Percentiles rank a stretch among this genome's conserved stretches.
Conservation (phyloP, 2,888 invertebrate species). For the Nebria brevicollis region DNA sequence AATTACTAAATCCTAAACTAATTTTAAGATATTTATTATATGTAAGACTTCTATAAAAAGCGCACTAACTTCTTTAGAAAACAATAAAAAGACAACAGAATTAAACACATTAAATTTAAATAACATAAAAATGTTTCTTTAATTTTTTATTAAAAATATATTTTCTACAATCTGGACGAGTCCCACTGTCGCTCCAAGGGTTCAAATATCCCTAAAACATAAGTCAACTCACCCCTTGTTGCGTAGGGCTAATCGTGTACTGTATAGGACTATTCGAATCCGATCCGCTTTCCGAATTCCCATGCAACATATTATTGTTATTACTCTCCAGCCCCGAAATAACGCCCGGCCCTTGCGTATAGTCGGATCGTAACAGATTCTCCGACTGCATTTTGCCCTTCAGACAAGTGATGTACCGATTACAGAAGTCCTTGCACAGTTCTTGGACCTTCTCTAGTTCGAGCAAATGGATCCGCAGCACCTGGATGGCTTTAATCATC, state of each 20-base stretch:
- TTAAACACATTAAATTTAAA: no score
- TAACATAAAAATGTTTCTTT: no score
- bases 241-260: slow-evolving; percentile 61
- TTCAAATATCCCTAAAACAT: no score
- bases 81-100: no score
- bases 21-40: no score
- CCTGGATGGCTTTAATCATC: slow-evolving; percentile 91
- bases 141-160: no score
- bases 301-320: slow-evolving; percentile 63
- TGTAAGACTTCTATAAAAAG: no score
- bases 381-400: slow-evolving; percentile 93
- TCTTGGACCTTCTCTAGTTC: slow-evolving; percentile 96
- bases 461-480: slow-evolving; percentile 88
- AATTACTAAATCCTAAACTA: no score
- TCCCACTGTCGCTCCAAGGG: no score
- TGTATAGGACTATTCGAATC: slow-evolving; percentile 65
- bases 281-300: slow-evolving; percentile 62
- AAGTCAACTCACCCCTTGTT: slow-evolving; percentile 56
- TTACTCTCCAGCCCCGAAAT: slow-evolving; percentile 61
- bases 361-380: slow-evolving; percentile 83
- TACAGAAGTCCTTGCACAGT: slow-evolving; percentile 94
- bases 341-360: slow-evolving; percentile 69
- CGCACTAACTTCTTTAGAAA: no score
- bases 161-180: no score
- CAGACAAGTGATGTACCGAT: slow-evolving; percentile 89